Evolutionary conservation across 2,113 vertebrate genomes (phyloP), one percentile per base, ranked within the genome.

Genomic region (Bothrops jararaca): DNA sequence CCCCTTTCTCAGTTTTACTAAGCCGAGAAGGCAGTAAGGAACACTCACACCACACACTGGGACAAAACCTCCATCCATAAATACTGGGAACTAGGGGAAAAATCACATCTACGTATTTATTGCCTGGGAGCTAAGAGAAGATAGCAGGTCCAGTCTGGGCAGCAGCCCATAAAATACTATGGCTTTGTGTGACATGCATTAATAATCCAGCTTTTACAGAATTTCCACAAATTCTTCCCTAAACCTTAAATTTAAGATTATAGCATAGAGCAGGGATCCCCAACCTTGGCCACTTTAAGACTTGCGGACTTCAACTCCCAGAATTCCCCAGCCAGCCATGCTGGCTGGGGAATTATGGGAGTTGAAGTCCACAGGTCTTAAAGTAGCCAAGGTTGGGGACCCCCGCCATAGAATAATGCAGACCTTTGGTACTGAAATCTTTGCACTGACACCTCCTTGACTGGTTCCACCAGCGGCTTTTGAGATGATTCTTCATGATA

Each of bases 391-490:
- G 48, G 48, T 50, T 50, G 48, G 48, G 48, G 48, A 50, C 48
- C 48, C 48, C 0, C 13, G 5, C 5, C 2, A 86, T 85, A 22
- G 4, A 42, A 9, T 52, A 42, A 54, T 0, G 5, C 96, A 34
- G 11, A 98, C 98, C 97, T 98, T 94, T 96, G 95, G n/a, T 98
- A 98, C 85, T 96, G 97, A 93, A 97, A 96, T 7, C 92, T 94
- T 85, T 93, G 97, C 15, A 91, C 86, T 0, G 96, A 88, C 0
- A 80, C 95, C 34, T 96, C 97, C 89, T 90, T 95, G 91, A 96
- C 92, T 90, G 64, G 95, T 92, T 92, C 94, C 80, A 91, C 93
- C 23, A 88, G 94, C 13, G 0, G 24, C 53, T 56, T 94, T 94
- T 96, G 96, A 52, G 97, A 93, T 5, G 93, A 50, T 94, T 96